Evolutionary conservation across 2,888 invertebrate genomes (phyloP), one percentile per base, ranked within the genome.

Genomic region (Euclidia mi): DNA sequence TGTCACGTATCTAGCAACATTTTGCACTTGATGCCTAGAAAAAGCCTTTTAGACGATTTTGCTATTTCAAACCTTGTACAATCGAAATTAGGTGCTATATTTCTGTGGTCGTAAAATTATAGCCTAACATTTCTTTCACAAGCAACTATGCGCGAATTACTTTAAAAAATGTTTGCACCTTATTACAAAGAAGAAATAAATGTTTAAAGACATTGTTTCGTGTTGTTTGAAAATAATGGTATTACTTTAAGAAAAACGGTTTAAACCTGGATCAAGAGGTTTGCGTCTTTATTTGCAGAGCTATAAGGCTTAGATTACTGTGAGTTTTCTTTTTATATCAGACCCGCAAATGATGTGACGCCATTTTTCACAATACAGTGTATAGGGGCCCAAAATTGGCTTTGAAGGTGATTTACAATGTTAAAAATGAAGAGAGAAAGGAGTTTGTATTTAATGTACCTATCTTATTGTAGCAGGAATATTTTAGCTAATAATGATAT

Each of bases 331-430:
- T 31, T 50, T 17, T 35, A 37, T 17, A 32, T 38, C 31, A 12
- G 15, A 31, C 20, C 45, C 34, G 31, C 11, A n/a, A 40, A 29
- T 35, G 35, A 49, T 10, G 11, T 49, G 32, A 9, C n/a, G 32
- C 35, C 44, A 56, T 56, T 45, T 56, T 49, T 56, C 40, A 49
- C 49, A 45, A 56, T 56, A 34, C 29, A 42, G 29, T 7, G 41
- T 18, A 10, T 45, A 49, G 29, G 42, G 44, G 44, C 31, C 34
- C 41, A 14, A 56, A 56, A 49, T 45, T 49, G 44, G 49, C 34
- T 45, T 32, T 37, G 34, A 40, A 49, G 28, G 48, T 49, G 49
- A 56, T 56, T 56, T 49, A 45, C 34, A 44, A n/a, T 29, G 18
- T 34, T 10, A 29, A 10, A 28, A 43, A 44, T 44, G 17, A 44